Evolutionary conservation across 2,113 vertebrate genomes (phyloP).

Genomic region (Protomyctophum bolini): DNA sequence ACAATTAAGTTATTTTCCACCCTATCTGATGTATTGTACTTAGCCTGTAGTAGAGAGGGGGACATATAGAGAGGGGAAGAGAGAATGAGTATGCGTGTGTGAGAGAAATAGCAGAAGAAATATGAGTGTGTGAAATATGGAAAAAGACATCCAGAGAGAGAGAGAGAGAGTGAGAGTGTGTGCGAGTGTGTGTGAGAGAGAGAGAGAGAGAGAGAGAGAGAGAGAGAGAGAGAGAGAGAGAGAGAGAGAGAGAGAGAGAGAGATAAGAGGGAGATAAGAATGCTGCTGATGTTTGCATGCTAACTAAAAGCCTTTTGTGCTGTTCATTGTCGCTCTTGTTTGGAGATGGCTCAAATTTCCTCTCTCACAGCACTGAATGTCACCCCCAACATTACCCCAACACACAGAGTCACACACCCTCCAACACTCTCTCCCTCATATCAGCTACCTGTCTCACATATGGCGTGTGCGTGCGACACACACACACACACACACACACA

Average conservation of each 20-base stretch:
- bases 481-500: no score
- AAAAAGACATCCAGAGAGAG: neutral
- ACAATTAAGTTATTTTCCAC: no score
- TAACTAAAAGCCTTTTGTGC: slow-evolving; percentile 45
- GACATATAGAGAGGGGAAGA: no score
- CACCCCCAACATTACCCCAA: neutral
- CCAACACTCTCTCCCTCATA: no score
- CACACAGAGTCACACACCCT: neutral
- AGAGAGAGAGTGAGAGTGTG: neutral
- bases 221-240: neutral
- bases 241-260: neutral
- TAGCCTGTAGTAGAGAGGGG: no score
- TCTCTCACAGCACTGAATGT: slow-evolving; percentile 6
- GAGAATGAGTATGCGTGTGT: no score
- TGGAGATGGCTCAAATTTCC: slow-evolving; percentile 30
- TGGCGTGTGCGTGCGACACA: no score
- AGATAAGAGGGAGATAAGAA: neutral
- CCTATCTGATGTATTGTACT: no score
- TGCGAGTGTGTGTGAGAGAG: slow-evolving; percentile 2
- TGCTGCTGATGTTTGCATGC: slow-evolving; percentile 35
- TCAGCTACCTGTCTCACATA: no score
- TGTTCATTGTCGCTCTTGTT: slow-evolving; percentile 24
- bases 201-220: neutral
- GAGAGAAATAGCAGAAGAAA: no score
- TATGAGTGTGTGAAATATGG: no score